Percentiles rank a stretch among this genome's conserved stretches.
These are phyloP conservation scores for Frankliniella intonsa DNA, from an alignment of 2,888 invertebrate species.

Conservation along the genomic window DNA sequence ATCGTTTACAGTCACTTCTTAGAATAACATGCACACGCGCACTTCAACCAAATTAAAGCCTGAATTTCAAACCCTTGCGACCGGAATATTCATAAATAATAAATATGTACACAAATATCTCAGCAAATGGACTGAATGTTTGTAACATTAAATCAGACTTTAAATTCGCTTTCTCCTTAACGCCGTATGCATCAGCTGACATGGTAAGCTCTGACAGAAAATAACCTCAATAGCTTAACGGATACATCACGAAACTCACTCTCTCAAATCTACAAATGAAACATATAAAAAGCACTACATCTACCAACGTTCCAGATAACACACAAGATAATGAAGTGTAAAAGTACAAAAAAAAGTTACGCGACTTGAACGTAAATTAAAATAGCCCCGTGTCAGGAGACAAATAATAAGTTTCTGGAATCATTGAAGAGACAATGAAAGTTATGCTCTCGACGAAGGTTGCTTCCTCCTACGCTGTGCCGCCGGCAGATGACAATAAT, in stretches of 20 bases:
- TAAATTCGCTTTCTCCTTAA: constrained; percentile 18
- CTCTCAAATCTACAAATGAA: constrained; percentile 20
- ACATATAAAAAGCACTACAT: constrained; percentile 27
- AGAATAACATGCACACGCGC: constrained; percentile 16
- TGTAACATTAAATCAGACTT: constrained; percentile 17
- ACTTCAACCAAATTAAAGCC: constrained; percentile 15
- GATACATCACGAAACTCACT: constrained; percentile 20
- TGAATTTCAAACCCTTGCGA: constrained; percentile 17
- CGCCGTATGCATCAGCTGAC: constrained; percentile 21
- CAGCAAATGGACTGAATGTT: constrained; percentile 3
- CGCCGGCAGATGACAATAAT: no score
- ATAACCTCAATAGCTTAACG: constrained; percentile 7
- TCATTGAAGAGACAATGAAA: neutral
- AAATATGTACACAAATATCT: constrained; percentile 24
- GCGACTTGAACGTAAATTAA: neutral
- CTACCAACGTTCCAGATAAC: constrained; percentile 25
- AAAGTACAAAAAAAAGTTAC: constrained; percentile 18
- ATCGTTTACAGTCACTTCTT: constrained; percentile 22
- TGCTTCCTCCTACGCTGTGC: no score
- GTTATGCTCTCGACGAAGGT: no score
- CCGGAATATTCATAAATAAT: constrained; percentile 23
- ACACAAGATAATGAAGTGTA: constrained; percentile 10
- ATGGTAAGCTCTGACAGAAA: constrained; percentile 23
- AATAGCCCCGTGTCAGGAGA: constrained; percentile 9
- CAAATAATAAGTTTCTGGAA: neutral